phyloP scores from a whole-genome alignment of 2,797 vertebrate genomes.

The Pseudomugil gertrudae region DNA sequence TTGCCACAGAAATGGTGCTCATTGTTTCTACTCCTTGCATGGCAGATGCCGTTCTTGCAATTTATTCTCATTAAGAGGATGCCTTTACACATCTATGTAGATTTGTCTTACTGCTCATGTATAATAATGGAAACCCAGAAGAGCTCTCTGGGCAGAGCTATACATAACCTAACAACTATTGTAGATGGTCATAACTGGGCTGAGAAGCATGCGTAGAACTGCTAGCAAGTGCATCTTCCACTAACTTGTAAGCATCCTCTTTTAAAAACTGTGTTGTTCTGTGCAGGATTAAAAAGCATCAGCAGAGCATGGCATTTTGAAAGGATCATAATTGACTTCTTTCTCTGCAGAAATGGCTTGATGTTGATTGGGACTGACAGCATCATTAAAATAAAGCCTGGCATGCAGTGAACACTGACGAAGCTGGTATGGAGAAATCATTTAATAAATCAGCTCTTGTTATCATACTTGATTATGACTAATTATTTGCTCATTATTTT shows the following conservation, averaged over 20 bases:
- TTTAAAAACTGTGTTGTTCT: slow-evolving; percentile 40
- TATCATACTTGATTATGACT: slow-evolving; percentile 74
- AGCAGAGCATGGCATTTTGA: slow-evolving; percentile 53
- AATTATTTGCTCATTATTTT: slow-evolving; percentile 77
- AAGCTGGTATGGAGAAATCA: slow-evolving; percentile 70
- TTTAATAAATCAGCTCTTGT: slow-evolving; percentile 74
- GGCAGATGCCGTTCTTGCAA: background rate
- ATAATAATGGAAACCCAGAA: background rate
- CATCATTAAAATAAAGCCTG: slow-evolving; percentile 76
- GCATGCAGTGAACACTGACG: slow-evolving; percentile 69
- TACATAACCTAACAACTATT: background rate
- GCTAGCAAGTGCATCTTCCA: slow-evolving; percentile 8
- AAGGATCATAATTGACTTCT: slow-evolving; percentile 69
- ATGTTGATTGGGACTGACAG: slow-evolving; percentile 77
- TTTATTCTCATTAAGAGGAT: slow-evolving; percentile 6
- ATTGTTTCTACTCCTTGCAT: background rate
- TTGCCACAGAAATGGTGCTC: background rate
- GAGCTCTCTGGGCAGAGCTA: background rate
- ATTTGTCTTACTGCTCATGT: background rate
- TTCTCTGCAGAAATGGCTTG: slow-evolving; percentile 64
- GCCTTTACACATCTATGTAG: background rate
- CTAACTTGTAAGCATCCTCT: slow-evolving; percentile 18
- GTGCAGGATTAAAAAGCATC: slow-evolving; percentile 38
- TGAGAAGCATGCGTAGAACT: slow-evolving; percentile 9
- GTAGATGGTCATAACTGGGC: slow-evolving; percentile 9